Percentiles rank a stretch among this genome's conserved stretches.
Evolutionary conservation across 2,888 invertebrate species (phyloP).

Genomic region (Oxytorus armatus): DNA sequence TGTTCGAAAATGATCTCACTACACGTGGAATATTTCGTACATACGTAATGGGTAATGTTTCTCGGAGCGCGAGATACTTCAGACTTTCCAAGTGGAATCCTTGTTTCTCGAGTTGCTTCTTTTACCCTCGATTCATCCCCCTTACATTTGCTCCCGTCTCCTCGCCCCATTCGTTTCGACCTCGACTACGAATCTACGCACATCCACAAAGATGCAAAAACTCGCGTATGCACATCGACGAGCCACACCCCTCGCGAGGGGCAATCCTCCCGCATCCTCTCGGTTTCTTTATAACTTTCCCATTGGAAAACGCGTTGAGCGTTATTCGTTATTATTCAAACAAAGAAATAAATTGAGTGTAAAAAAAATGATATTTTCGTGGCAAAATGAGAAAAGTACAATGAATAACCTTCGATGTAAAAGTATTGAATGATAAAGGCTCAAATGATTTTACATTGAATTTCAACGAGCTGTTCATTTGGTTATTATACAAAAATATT

Average conservation of each 20-base stretch:
- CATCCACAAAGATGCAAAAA: slow-evolving; percentile 14
- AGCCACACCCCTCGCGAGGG: no score
- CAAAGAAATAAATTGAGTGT: not conserved
- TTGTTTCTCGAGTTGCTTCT: slow-evolving; percentile 35
- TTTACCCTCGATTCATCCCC: slow-evolving; percentile 24
- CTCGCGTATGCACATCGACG: slow-evolving; percentile 38
- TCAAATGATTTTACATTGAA: no score
- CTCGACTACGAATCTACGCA: slow-evolving; percentile 39
- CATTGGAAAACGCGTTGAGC: not conserved
- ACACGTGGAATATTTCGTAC: not conserved
- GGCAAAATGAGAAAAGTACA: no score
- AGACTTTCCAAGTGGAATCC: slow-evolving; percentile 33
- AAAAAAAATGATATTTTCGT: not conserved
- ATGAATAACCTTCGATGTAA: no score
- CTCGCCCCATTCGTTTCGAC: slow-evolving; percentile 43
- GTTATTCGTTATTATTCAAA: no score
- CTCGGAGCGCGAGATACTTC: slow-evolving; percentile 18
- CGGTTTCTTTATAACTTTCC: no score
- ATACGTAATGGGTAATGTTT: not conserved
- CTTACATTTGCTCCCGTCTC: slow-evolving; percentile 39
- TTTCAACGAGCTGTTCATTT: no score
- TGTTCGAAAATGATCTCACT: no score
- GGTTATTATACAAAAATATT: no score
- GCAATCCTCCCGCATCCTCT: no score
- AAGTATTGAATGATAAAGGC: no score